Conservation (phyloP, 2,888 invertebrate species). For the Meghimatium bilineatum region DNA sequence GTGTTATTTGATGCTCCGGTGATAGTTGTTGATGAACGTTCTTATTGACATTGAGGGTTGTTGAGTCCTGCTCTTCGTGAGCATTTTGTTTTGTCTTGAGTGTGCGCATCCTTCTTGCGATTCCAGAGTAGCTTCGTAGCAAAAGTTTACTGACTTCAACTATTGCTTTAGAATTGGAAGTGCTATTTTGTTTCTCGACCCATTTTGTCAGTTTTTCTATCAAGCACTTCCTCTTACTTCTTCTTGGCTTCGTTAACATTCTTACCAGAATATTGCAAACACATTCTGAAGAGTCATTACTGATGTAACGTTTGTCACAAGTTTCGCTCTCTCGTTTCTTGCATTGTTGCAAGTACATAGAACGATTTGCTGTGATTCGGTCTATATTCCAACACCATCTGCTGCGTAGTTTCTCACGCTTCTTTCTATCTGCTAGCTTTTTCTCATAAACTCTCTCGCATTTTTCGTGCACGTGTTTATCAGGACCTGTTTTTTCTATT, state of each 20-base stretch:
- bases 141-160: neutral
- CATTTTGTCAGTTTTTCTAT: constrained; percentile 28
- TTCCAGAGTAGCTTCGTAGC: constrained; percentile 13
- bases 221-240: constrained; percentile 30
- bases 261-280: constrained; percentile 24
- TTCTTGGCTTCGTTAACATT: constrained; percentile 11
- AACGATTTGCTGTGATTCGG: neutral
- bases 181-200: constrained; percentile 14
- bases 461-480: neutral
- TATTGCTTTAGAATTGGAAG: constrained; percentile 1
- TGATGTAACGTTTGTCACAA: neutral
- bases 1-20: neutral
- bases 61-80: neutral
- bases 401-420: neutral
- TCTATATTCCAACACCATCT: constrained; percentile 38
- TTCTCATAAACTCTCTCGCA: neutral
- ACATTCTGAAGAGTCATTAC: neutral
- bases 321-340: neutral
- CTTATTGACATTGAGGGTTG: neutral
- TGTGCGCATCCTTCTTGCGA: constrained; percentile 18
- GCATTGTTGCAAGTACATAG: constrained; percentile 4
- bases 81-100: constrained; percentile 11
- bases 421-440: neutral
- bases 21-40: neutral
- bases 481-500: neutral